Evolutionary conservation across 2,797 vertebrate species (phyloP).

Genomic region (Heliangelus exortis): DNA sequence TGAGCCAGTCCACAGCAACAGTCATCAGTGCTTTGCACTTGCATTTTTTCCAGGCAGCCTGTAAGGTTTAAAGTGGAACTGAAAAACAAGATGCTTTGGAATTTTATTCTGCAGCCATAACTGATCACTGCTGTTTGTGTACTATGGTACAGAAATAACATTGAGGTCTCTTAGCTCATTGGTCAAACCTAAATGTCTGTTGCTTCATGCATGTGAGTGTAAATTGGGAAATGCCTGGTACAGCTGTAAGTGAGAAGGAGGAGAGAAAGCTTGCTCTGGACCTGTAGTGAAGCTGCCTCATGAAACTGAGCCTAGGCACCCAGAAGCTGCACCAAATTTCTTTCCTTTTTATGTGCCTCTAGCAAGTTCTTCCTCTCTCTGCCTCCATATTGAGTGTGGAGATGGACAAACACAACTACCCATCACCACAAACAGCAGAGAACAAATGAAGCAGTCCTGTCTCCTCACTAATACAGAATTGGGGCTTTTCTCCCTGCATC

Average conservation of each 20-base stretch:
- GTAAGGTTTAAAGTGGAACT: not conserved
- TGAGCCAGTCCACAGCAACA: not conserved
- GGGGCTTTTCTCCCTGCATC: not conserved
- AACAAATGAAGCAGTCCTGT: not conserved
- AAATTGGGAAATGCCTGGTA: not conserved
- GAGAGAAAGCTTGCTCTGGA: not conserved
- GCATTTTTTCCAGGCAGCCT: not conserved
- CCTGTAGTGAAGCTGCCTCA: not conserved
- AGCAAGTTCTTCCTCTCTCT: not conserved
- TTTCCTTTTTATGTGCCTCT: not conserved
- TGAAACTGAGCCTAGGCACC: not conserved
- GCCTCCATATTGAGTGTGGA: accelerated
- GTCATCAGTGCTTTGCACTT: not conserved
- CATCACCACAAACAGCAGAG: not conserved
- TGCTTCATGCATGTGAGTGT: not conserved
- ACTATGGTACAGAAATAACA: not conserved
- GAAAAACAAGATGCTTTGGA: not conserved
- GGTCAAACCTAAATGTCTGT: not conserved
- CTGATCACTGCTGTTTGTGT: not conserved
- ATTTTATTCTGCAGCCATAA: not conserved
- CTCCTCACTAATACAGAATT: not conserved
- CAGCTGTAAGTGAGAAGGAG: not conserved
- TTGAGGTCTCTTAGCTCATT: not conserved
- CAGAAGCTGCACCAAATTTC: not conserved
- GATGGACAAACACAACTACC: not conserved